A percentile compares a stretch with the other conserved stretches of the same genome.
Conservation (phyloP, 1,140 invertebrate species). For the Metopolophium dirhodum region DNA sequence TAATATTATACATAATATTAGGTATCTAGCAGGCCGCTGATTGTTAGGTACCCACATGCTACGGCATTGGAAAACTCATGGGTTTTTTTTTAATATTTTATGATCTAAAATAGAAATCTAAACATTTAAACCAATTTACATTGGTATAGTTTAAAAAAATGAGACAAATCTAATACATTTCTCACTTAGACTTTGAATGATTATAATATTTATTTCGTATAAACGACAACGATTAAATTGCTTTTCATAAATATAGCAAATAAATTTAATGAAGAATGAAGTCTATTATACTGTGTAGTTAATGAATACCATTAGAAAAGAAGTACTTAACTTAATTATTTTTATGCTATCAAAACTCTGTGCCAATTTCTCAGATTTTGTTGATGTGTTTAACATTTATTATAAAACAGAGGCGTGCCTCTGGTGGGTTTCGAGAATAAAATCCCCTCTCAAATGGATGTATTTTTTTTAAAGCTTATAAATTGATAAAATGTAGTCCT, state of each 20-base stretch:
- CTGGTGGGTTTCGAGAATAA: neutral
- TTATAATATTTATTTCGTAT: neutral
- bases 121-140: neutral
- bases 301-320: neutral
- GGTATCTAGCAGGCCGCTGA: too few relatives aligned
- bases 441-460: neutral
- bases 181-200: neutral
- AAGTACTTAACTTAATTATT: neutral
- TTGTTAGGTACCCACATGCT: too few relatives aligned
- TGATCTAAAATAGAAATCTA: neutral
- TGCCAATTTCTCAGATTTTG: slow-evolving; percentile 20
- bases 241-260: neutral
- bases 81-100: too few relatives aligned
- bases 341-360: neutral
- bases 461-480: slow-evolving; percentile 10
- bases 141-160: neutral
- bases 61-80: neutral
- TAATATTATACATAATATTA: neutral
- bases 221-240: neutral
- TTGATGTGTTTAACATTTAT: neutral
- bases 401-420: neutral
- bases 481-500: neutral
- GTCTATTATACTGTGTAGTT: neutral
- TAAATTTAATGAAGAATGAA: neutral
- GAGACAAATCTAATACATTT: neutral